These are phyloP conservation scores for Brachyhypopomus occidentalis DNA, from an alignment of 2,113 vertebrate species.

Conservation along the genomic window DNA sequence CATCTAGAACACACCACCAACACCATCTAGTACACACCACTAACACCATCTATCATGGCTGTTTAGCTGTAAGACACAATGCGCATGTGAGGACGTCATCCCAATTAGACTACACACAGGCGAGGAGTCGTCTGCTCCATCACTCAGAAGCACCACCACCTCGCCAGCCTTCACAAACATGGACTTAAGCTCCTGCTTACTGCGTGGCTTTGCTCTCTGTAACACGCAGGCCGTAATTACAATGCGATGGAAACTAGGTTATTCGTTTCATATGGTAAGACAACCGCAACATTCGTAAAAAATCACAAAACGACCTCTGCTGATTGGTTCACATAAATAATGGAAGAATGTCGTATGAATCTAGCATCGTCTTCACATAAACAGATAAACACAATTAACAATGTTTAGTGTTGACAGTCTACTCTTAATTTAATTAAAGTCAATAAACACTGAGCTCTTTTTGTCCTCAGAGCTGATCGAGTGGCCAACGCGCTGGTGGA, in stretches of 20 bases:
- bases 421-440: slow-evolving; percentile 17
- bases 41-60: background rate
- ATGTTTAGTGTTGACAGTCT: slow-evolving; percentile 30
- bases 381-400: slow-evolving; percentile 36
- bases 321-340: slow-evolving; percentile 33
- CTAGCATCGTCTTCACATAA: background rate
- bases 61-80: background rate
- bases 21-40: background rate
- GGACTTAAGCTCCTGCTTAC: background rate
- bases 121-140: background rate
- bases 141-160: slow-evolving; percentile 1
- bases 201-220: background rate
- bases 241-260: slow-evolving; percentile 18
- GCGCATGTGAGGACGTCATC: background rate
- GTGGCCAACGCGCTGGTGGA: background rate
- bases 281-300: slow-evolving; percentile 14
- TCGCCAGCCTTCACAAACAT: background rate
- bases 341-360: slow-evolving; percentile 9
- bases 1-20: no score
- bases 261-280: slow-evolving; percentile 16
- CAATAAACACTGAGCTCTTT: background rate
- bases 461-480: background rate
- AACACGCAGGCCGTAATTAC: slow-evolving; percentile 4
- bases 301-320: slow-evolving; percentile 15
- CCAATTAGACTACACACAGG: background rate